Base-by-base conservation (phyloP, 1,140 invertebrate species). In the Hylaeus volcanicus region DNA sequence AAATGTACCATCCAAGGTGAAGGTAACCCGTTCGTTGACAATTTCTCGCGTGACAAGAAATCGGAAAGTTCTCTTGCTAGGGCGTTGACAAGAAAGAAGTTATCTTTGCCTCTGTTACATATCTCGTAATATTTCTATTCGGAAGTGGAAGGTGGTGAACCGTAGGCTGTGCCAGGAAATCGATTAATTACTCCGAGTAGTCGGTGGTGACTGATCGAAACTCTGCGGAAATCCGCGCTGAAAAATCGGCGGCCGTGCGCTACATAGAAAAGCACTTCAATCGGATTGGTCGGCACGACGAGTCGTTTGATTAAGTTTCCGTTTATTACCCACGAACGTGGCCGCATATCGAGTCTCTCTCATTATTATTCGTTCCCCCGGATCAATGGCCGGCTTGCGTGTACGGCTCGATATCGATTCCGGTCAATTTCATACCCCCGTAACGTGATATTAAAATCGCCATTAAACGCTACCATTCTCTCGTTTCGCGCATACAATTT, bases 241-340 rank as follows among this genome's bases (percentile, higher is more conserved):
- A 86, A 81, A 85, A 78, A 66, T 61, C 41, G 83, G 48, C 74
- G 65, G 45, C 56, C 69, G 48, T 26, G 56, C n/a, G 70, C 51
- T 87, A 87, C 86, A 84, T 65, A 61, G 86, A 68, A 82, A 85
- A 87, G 83, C 77, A 88, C 86, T 88, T 69, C 58, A 63, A 87
- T 83, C 82, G 48, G 83, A 87, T 88, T 83, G 86, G 65, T 15
- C 56, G 61, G 64, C 14, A 70, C 68, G 65, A 64, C 74, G 83
- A 64, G 76, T 86, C 61, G 85, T 78, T 85, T 68, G 71, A 74
- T 72, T 72, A 86, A 82, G 82, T 85, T 82, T 75, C 58, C 61
- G 71, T 79, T 86, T 80, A 73, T 85, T 69, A 43, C 39, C 64
- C 55, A 4, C 55, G 71, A 56, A 72, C 66, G 71, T 72, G 43